A percentile compares a stretch with the other conserved stretches of the same genome.
These are phyloP conservation scores for Copidosoma aretas DNA, from an alignment of 2,888 invertebrate genomes.

Conservation along the genomic window DNA sequence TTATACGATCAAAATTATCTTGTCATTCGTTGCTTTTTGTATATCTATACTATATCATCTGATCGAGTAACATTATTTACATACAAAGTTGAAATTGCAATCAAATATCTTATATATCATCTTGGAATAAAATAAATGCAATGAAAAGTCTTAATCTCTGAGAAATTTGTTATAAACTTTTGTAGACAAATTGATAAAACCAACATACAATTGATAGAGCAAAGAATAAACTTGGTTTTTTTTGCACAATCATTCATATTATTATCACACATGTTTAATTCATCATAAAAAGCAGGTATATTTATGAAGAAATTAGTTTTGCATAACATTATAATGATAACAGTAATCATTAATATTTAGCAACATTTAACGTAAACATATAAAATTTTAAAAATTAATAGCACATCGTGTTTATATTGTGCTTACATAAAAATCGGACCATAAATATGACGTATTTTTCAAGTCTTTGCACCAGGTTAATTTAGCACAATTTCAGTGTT, in stretches of 20 bases:
- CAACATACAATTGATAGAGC: too few species aligned
- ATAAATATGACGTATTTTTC: constrained; percentile 43
- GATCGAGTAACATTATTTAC: too few species aligned
- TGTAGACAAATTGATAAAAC: too few species aligned
- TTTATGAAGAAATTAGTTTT: constrained; percentile 28
- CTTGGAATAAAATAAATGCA: too few species aligned
- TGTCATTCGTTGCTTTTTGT: neutral
- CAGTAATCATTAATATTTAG: constrained; percentile 45
- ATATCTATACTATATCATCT: neutral
- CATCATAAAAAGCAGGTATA: constrained; percentile 1
- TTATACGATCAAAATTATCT: neutral
- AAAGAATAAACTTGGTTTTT: neutral
- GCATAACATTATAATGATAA: constrained; percentile 37
- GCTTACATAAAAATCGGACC: constrained; percentile 46
- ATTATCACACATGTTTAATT: neutral
- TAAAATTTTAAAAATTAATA: constrained; percentile 58
- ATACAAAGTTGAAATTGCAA: too few species aligned
- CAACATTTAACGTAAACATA: constrained; percentile 57
- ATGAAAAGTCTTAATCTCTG: too few species aligned
- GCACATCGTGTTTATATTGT: constrained; percentile 47
- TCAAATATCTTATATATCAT: too few species aligned
- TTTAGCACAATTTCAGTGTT: constrained; percentile 8
- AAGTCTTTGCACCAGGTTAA: constrained; percentile 25
- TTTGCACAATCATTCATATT: neutral
- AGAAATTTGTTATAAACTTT: too few species aligned